Evolutionary conservation across 2,113 vertebrate genomes (phyloP).

Genomic region (Natator depressus): DNA sequence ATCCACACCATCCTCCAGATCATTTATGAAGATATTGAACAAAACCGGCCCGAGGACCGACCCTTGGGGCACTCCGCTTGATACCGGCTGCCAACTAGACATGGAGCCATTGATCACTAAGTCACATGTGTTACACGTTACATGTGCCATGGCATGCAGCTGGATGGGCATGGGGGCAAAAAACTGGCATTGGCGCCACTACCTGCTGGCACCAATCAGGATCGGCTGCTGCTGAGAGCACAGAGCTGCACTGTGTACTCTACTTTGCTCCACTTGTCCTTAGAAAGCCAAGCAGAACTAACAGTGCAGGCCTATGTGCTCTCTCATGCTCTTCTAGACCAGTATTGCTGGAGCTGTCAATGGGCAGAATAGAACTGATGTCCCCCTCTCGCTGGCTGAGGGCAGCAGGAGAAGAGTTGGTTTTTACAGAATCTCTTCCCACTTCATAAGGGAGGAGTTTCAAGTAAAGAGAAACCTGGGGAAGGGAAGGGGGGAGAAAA

Average conservation of each 20-base stretch:
- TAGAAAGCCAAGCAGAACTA: not conserved
- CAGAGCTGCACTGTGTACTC: not conserved
- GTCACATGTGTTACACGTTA: not conserved
- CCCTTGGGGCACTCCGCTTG: too few species aligned
- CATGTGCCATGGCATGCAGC: not conserved
- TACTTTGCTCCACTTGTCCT: not conserved
- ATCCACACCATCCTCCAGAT: too few species aligned
- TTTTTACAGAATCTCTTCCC: not conserved
- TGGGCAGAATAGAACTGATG: not conserved
- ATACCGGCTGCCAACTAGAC: too few species aligned
- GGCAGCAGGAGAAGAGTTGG: not conserved
- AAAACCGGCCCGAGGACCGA: too few species aligned
- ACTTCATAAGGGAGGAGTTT: not conserved
- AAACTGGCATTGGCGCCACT: not conserved
- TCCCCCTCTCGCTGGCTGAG: not conserved
- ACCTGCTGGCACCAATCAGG: not conserved
- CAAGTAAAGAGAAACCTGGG: not conserved
- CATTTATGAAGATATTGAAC: too few species aligned
- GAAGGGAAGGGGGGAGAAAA: not conserved
- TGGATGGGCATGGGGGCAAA: not conserved
- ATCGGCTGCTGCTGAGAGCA: not conserved
- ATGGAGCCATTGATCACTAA: too few species aligned
- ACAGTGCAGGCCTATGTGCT: not conserved
- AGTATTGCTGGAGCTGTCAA: not conserved
- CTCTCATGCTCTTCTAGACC: not conserved